Conservation (phyloP, 1,140 invertebrate genomes). For the Protaetia brevitarsis region DNA sequence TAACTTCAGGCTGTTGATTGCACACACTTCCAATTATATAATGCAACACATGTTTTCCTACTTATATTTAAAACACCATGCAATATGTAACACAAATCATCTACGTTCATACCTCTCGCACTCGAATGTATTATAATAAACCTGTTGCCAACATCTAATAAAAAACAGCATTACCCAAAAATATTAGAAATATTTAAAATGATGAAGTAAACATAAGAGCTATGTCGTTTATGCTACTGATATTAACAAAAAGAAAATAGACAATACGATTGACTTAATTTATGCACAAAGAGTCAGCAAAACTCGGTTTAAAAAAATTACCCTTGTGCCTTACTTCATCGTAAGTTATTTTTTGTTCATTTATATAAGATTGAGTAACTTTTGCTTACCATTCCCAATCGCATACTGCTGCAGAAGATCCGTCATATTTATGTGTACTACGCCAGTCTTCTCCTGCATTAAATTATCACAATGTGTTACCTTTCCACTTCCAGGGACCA, state of each 20-base stretch:
- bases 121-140: neutral
- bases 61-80: neutral
- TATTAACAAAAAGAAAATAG: too few relatives aligned
- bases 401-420: constrained; percentile 83
- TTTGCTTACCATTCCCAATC: constrained; percentile 79
- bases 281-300: too few relatives aligned
- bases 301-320: too few relatives aligned
- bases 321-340: too few relatives aligned
- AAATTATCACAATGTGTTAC: constrained; percentile 88
- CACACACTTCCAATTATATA: neutral
- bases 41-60: neutral
- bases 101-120: neutral
- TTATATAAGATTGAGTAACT: too few relatives aligned
- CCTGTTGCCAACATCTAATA: neutral
- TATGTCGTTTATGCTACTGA: too few relatives aligned
- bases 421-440: constrained; percentile 88
- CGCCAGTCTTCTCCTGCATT: constrained; percentile 77
- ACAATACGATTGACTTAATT: too few relatives aligned
- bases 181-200: neutral
- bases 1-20: neutral
- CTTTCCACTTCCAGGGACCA: constrained; percentile 86
- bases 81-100: neutral
- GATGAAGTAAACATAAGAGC: neutral
- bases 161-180: neutral
- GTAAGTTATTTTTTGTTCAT: too few relatives aligned